These are phyloP conservation scores for Lamellibrachia columna DNA, from an alignment of 2,888 invertebrate genomes.

Conservation along the genomic window DNA sequence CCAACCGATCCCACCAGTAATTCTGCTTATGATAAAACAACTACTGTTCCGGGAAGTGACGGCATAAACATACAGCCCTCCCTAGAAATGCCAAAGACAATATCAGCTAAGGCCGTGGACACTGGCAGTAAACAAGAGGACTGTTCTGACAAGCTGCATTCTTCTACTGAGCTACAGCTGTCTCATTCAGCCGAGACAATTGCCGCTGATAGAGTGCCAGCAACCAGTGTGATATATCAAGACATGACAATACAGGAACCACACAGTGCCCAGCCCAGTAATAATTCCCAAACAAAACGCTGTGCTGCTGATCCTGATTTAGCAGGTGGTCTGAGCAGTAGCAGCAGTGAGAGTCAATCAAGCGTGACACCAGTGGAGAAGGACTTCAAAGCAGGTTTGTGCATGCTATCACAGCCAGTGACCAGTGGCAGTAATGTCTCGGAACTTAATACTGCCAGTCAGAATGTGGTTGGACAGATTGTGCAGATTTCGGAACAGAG, in stretches of 20 bases:
- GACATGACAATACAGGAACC: not conserved
- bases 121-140: conserved; percentile 11
- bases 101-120: not conserved
- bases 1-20: not conserved
- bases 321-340: not conserved
- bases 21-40: not conserved
- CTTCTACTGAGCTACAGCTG: not conserved
- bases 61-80: not conserved
- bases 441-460: not conserved
- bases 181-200: not conserved
- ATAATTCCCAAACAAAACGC: not conserved
- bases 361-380: not conserved
- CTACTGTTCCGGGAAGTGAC: not conserved
- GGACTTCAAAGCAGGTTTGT: not conserved
- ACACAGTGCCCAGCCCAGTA: not conserved
- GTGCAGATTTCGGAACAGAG: not conserved
- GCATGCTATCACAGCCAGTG: not conserved
- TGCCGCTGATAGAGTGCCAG: not conserved
- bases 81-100: not conserved
- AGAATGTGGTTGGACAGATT: not conserved
- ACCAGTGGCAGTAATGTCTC: not conserved
- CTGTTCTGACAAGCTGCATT: not conserved
- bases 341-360: not conserved
- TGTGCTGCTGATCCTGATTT: not conserved
- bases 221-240: not conserved